Evolutionary conservation across 2,888 invertebrate species (phyloP), one percentile per base, ranked within the genome.

Genomic region (Ormia ochracea): DNA sequence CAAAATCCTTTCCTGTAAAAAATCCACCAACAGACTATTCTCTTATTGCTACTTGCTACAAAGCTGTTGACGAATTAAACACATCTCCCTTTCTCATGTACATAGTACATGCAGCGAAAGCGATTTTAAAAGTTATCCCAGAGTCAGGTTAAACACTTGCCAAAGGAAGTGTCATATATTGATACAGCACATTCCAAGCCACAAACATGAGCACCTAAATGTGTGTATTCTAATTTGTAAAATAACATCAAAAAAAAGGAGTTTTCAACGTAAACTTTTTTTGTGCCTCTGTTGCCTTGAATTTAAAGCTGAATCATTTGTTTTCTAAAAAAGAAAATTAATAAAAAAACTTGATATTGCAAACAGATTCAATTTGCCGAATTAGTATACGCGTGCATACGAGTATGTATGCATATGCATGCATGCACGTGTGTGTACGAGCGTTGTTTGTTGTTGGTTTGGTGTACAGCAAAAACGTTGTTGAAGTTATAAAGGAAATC

Each of bases 221-320:
- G 38, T 19, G 3, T 6, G 6, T 50, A 14, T 74, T 69, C 74
- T 74, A 78, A 74, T 58, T 63, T 61, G 31, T 14, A 38, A 68
- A 38, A 50, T 21, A 48, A 26, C 23, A 26, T 12, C 7, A 7
- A 36, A 17, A 5, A 52, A 74, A 38, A 7, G 9, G 31, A 48
- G n/a, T 12, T 14, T 21, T n/a, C 3, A 41, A 26, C 7, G 14
- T 4, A 26, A 33, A 9, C 48, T 36, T 61, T 52, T 26, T 26
- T 43, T 36, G 10, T 50, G 23, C 50, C 59, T 52, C 14, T 1
- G 41, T 74, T 78, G 69, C 78, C 78, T 78, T 78, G 78, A 78
- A 63, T 63, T 69, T 74, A 61, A 63, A 69, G 69, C 78, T 78
- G 69, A 78, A 69, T 74, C 74, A 78, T 74, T 63, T 68, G 33